phyloP scores from a whole-genome alignment of 2,113 vertebrate species.

The Hippopotamus amphibius region DNA sequence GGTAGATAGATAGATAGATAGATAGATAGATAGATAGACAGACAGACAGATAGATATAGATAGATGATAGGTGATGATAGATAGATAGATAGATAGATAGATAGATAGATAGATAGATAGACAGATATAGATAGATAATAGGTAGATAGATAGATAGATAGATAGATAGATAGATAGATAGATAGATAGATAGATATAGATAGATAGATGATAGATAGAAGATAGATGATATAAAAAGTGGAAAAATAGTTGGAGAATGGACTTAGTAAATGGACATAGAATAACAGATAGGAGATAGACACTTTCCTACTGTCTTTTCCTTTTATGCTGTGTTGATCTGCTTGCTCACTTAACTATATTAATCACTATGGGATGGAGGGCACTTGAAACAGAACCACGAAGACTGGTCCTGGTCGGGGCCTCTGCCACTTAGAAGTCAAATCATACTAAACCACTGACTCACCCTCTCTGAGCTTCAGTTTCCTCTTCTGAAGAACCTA shows the following conservation, averaged over 20 bases:
- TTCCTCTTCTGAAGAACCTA: background rate
- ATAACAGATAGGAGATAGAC: background rate
- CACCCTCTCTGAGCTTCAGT: background rate
- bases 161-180: too few species aligned
- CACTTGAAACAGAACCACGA: background rate
- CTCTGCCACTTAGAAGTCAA: background rate
- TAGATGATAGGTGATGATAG: too few species aligned
- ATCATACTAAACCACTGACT: background rate
- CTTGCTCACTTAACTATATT: background rate
- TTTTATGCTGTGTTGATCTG: background rate
- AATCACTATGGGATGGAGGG: accelerated
- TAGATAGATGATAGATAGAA: background rate
- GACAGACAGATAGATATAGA: too few species aligned
- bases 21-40: too few species aligned
- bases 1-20: too few species aligned
- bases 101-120: too few species aligned
- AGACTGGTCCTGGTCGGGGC: background rate
- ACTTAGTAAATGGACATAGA: background rate
- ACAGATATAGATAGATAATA: too few species aligned
- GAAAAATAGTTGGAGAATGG: background rate
- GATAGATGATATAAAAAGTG: background rate
- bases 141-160: too few species aligned
- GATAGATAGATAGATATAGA: too few species aligned
- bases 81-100: too few species aligned
- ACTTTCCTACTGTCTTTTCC: background rate